Evolutionary conservation across 2,888 invertebrate genomes (phyloP), one percentile per base, ranked within the genome.

Genomic region (Zhuqinia jingwanae): DNA sequence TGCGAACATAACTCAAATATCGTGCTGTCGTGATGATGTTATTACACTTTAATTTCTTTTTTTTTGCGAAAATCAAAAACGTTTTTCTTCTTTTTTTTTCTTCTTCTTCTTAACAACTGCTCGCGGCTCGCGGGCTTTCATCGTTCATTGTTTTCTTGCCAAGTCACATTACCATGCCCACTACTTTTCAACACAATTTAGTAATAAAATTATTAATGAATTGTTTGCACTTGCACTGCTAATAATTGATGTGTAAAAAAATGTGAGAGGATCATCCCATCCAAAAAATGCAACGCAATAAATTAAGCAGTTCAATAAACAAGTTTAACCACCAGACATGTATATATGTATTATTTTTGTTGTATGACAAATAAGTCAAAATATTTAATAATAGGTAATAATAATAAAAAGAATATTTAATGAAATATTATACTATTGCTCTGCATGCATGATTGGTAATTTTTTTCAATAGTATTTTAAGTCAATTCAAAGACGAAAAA

Each of bases 131-230:
- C n/a, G n/a, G 36, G 36, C 5, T 36, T 36, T 36, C 36, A n/a
- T 36, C 8, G 36, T 36, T 8, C 3, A 36, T 36, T 36, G 36
- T 36, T 36, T n/a, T n/a, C n/a, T n/a, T n/a, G n/a, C n/a, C n/a
- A n/a, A n/a, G n/a, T n/a, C n/a, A n/a, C n/a, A n/a, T n/a, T n/a
- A n/a, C n/a, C n/a, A n/a, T 65, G 42, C 42, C n/a, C 6, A 36
- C 5, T 36, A 68, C n/a, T n/a, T 42, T 42, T 22, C 25, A 25
- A 25, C 22, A 15, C 25, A 70, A 30, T 50, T 76, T 30, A 58
- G 58, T 11, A 36, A 76, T 76, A 76, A 53, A 68, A 76, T 22
- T 22, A 17, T 20, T 58, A 58, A 76, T 76, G 76, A 76, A 76
- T 76, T 58, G 58, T 76, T 76, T 36, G 56, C 58, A 2, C 58